Evolutionary conservation across 1,140 invertebrate genomes (phyloP), one percentile per base, ranked within the genome.

Genomic region (Sycobia sp.): DNA sequence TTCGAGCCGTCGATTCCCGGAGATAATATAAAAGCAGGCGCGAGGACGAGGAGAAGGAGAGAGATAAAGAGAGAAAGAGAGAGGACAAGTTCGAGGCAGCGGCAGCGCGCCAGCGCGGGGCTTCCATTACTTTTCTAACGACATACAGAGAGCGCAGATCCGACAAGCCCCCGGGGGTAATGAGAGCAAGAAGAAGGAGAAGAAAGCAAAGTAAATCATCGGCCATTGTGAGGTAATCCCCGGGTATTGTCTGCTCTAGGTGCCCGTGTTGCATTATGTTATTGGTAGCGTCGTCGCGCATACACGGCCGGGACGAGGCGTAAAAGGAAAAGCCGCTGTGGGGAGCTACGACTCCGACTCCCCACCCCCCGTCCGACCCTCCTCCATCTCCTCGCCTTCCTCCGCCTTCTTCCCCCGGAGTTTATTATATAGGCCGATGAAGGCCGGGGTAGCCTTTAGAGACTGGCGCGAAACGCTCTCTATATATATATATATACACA

Each of bases 51-150:
- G 73, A 62, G 49, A 29, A 29, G 16, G n/a, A n/a, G n/a, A n/a
- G n/a, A n/a, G n/a, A n/a, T n/a, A n/a, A n/a, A n/a, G n/a, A n/a
- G n/a, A n/a, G 39, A 62, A 25, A 58, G 46, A 57, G 46, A 51
- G 44, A 54, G 44, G 49, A 51, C 32, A 39, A 16, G 47, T n/a
- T 1, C 2, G 11, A 2, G 3, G 4, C 16, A 5, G 7, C n/a
- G 8, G n/a, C n/a, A n/a, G n/a, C 2, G 11, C 9, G 3, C 13
- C 16, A 5, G 7, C n/a, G 8, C 22, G 60, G 44, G 64, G 43
- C 73, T 73, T 76, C 74, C 71, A 72, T 77, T 77, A 75, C 74
- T 78, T 77, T 78, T 77, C 76, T 78, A 77, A 78, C 73, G 73
- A 64, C 72, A 67, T 67, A 68, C 56, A 62, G 67, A 68, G 72